Base-by-base conservation (phyloP, 2,113 vertebrate species). In the Indri indri region DNA sequence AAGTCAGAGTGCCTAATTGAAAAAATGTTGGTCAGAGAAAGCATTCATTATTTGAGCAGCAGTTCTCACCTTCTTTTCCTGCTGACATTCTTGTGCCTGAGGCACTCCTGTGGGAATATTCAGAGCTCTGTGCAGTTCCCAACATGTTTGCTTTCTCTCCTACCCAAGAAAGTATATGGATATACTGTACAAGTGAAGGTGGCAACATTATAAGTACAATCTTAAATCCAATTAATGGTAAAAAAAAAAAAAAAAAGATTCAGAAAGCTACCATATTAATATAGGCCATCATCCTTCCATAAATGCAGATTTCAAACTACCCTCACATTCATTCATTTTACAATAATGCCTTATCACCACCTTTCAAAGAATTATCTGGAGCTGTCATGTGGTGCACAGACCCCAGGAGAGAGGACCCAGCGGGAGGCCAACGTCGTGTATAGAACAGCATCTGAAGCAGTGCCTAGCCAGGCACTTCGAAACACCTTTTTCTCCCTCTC, bases 191-290 rank as follows among this genome's bases (percentile, higher is more conserved):
- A 66, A 88, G 25, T 82, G 40, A 84, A 84, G 13, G 22, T 71
- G 25, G 17, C 13, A 8, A 22, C 73, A 86, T 57, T 85, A 27
- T 45, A 77, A 63, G 9, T 54, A 83, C 20, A 92, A 77, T 66
- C 42, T 86, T 94, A 95, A 82, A 73, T 82, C 8, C 30, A 82
- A 34, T 37, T 66, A 83, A 57, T 22, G 68, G 17, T 70, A 77
- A 88, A 93, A 77, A 84, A 34, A 34, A n/a, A 86, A n/a, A n/a
- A n/a, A n/a, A n/a, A n/a, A n/a, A 34, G 40, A 86, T 88, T 96
- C 94, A 32, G 13, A 82, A 70, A 89, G 74, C 34, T 57, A 25
- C 30, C 76, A 73, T 87, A n/a, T 54, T 81, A 82, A 68, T 88
- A 81, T 13, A 92, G 27, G 32, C 6, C 63, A 30, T 61, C n/a